These are phyloP conservation scores for Epicampocera succincta DNA, from an alignment of 2,888 invertebrate species.

Conservation along the genomic window DNA sequence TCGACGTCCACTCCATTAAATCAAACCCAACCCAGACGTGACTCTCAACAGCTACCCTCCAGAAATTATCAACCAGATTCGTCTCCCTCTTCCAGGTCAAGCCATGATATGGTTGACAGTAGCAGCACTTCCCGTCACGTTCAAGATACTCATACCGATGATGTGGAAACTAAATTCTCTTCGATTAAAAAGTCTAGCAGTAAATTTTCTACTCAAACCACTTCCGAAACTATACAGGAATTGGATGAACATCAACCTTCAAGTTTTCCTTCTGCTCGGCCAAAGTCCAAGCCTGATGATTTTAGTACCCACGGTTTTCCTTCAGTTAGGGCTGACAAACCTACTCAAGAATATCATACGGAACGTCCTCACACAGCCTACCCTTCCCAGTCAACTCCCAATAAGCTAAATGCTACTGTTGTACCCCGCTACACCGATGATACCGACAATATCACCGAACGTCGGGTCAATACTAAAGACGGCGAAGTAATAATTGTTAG, in stretches of 20 bases:
- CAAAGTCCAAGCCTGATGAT: constrained; percentile 69
- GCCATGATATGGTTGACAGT: constrained; percentile 76
- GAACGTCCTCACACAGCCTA: constrained; percentile 70
- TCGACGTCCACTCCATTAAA: constrained; percentile 43
- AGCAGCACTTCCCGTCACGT: constrained; percentile 73
- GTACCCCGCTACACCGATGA: constrained; percentile 34
- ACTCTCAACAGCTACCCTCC: constrained; percentile 58
- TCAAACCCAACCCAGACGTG: constrained; percentile 54
- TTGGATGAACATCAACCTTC: constrained; percentile 70
- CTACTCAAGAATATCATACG: constrained; percentile 75
- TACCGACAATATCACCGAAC: constrained; percentile 52
- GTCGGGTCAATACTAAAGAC: constrained; percentile 66
- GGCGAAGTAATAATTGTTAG: constrained; percentile 75
- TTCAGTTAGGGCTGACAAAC: constrained; percentile 74
- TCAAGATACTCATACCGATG: constrained; percentile 70
- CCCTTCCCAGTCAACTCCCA: neutral
- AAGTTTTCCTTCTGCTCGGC: constrained; percentile 12
- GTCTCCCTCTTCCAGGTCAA: constrained; percentile 45
- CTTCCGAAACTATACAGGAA: constrained; percentile 78
- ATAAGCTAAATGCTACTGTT: constrained; percentile 33
- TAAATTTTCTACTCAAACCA: constrained; percentile 79
- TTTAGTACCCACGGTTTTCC: constrained; percentile 77
- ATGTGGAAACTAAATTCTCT: constrained; percentile 75
- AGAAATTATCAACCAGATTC: constrained; percentile 58
- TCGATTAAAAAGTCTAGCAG: constrained; percentile 78